These are phyloP conservation scores for Cryptocephalus moraei DNA, from an alignment of 2,888 invertebrate species.

Conservation along the genomic window DNA sequence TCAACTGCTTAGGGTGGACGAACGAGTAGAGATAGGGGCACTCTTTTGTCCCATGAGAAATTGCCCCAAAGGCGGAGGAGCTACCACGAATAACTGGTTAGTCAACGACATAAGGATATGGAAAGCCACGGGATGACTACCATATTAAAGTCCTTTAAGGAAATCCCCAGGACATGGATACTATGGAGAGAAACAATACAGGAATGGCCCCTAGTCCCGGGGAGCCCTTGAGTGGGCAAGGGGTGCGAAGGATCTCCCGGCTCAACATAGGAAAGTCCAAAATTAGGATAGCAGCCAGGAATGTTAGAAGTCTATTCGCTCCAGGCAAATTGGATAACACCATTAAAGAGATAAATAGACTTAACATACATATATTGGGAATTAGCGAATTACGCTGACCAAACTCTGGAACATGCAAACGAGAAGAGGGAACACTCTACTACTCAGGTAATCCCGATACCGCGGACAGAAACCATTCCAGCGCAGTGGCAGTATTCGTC, in stretches of 20 bases:
- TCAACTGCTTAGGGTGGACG: too few relatives aligned
- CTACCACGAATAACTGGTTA: too few relatives aligned
- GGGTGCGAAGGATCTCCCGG: conserved; percentile 1
- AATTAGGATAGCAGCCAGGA: background rate
- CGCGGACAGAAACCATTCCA: background rate
- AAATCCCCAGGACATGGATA: conserved; percentile 1
- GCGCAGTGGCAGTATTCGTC: background rate
- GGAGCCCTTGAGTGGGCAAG: background rate
- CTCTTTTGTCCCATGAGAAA: too few relatives aligned
- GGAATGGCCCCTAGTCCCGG: background rate
- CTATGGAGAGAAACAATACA: background rate
- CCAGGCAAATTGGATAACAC: background rate
- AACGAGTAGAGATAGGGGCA: too few relatives aligned
- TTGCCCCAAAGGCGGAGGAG: too few relatives aligned
- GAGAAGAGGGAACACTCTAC: background rate
- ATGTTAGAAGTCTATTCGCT: background rate
- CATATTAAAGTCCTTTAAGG: background rate
- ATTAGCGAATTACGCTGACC: background rate
- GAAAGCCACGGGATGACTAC: background rate
- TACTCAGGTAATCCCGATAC: background rate
- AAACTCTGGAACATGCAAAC: background rate
- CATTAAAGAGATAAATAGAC: background rate
- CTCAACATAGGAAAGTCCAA: background rate
- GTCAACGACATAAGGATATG: too few relatives aligned
- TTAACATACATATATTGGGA: too few relatives aligned